Conservation (phyloP, 2,797 vertebrate species). For the Phrynocephalus guinanensis region DNA sequence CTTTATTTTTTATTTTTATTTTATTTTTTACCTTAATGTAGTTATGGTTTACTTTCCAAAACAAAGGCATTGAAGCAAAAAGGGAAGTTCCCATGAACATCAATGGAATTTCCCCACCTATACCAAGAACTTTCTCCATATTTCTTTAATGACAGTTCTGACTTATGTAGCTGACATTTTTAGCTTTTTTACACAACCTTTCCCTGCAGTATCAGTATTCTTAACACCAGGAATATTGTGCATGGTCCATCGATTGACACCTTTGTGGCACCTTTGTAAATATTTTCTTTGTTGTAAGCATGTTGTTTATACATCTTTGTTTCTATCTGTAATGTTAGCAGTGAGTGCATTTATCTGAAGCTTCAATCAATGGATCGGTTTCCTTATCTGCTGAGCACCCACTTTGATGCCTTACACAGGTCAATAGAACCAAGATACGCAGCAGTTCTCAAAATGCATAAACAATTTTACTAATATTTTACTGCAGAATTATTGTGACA, state of each 20-base stretch:
- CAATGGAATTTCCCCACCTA: not conserved
- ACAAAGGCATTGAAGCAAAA: not conserved
- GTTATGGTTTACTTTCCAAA: not conserved
- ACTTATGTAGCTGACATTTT: constrained; percentile 33
- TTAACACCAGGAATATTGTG: constrained; percentile 19
- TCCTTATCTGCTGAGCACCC: not conserved
- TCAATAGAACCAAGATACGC: not conserved
- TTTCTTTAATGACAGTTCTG: constrained; percentile 6
- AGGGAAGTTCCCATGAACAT: not conserved
- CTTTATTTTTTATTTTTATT: too few relatives aligned
- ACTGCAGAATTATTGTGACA: not conserved
- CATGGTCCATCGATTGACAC: constrained; percentile 17
- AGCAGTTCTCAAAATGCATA: not conserved
- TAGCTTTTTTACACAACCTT: constrained; percentile 10
- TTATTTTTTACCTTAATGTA: too few relatives aligned
- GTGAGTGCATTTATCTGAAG: constrained; percentile 7
- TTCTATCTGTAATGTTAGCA: not conserved
- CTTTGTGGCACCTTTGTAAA: not conserved
- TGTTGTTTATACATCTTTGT: constrained; percentile 7
- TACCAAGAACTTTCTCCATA: not conserved
- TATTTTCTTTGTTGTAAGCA: constrained; percentile 11
- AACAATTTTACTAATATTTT: not conserved
- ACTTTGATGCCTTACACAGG: not conserved
- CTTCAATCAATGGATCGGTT: constrained; percentile 2
- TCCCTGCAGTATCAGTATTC: constrained; percentile 12